These are phyloP conservation scores for Drosophila emarginata DNA, from an alignment of 2,888 invertebrate genomes.

Conservation along the genomic window DNA sequence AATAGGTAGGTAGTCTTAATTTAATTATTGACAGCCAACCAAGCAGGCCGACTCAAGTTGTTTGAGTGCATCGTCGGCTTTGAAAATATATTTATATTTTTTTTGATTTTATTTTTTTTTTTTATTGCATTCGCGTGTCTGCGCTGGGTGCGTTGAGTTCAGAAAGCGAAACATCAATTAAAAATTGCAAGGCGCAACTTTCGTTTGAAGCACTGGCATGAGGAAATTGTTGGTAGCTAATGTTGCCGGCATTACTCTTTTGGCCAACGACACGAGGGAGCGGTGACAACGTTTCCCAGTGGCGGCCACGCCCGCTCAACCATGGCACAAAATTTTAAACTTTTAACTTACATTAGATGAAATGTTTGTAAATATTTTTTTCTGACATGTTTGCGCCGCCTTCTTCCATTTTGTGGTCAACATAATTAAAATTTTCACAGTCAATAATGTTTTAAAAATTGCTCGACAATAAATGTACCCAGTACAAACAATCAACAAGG, in stretches of 20 bases:
- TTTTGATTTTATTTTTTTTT: constrained; percentile 17
- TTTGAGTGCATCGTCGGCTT: constrained; percentile 25
- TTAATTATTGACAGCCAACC: constrained; percentile 59
- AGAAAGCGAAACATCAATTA: constrained; percentile 74
- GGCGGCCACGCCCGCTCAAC: background rate
- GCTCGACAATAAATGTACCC: background rate
- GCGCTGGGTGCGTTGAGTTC: constrained; percentile 56
- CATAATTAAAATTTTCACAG: background rate
- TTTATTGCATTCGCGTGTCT: constrained; percentile 56
- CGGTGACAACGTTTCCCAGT: constrained; percentile 7
- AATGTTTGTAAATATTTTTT: background rate
- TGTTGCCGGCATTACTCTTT: constrained; percentile 15
- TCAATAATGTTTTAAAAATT: background rate
- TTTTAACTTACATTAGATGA: background rate
- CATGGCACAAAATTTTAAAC: background rate
- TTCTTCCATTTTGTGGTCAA: background rate
- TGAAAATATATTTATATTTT: background rate
- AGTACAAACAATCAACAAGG: background rate
- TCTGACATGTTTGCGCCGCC: background rate
- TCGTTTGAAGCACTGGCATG: constrained; percentile 62
- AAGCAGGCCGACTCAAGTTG: constrained; percentile 35
- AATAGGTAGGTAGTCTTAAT: constrained; percentile 31
- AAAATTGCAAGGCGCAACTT: constrained; percentile 66
- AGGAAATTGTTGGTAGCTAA: constrained; percentile 51
- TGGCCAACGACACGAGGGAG: constrained; percentile 14